Conservation (phyloP, 1,140 invertebrate species). For the Ptiloglossa arizonensis region DNA sequence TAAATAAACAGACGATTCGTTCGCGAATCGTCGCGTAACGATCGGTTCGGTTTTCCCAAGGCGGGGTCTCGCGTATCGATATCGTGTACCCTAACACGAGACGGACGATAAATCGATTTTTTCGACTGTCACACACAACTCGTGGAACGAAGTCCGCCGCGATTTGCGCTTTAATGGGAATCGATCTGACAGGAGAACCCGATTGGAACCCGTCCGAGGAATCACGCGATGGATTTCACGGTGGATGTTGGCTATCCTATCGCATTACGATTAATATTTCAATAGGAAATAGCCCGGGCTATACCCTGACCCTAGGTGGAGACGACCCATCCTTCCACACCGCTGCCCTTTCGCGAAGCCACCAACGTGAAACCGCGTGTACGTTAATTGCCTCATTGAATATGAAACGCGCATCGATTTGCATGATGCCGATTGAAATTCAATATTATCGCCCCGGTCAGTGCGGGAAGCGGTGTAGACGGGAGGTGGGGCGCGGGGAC, state of each 20-base stretch:
- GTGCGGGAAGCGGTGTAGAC: background rate
- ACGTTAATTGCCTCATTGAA: constrained; percentile 74
- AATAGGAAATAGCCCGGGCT: constrained; percentile 69
- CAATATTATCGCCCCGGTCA: constrained; percentile 52
- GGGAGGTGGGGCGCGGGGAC: background rate
- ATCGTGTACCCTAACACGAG: constrained; percentile 6
- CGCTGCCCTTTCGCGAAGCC: constrained; percentile 45
- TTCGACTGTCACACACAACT: constrained; percentile 40
- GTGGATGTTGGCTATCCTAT: constrained; percentile 62
- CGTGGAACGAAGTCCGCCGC: constrained; percentile 33
- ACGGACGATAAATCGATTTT: constrained; percentile 52
- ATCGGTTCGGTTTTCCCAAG: background rate
- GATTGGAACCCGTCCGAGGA: constrained; percentile 54
- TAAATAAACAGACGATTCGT: no score
- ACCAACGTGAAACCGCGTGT: constrained; percentile 54
- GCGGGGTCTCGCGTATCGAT: background rate
- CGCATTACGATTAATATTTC: constrained; percentile 72
- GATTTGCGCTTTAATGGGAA: constrained; percentile 58
- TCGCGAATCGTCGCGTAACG: background rate
- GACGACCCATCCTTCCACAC: constrained; percentile 26
- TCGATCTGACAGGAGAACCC: constrained; percentile 58
- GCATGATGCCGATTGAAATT: constrained; percentile 70
- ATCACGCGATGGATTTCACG: constrained; percentile 65
- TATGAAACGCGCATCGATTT: constrained; percentile 71
- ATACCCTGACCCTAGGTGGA: constrained; percentile 47